Evolutionary conservation across 2,113 vertebrate genomes (phyloP).

Genomic region (Garra rufa): DNA sequence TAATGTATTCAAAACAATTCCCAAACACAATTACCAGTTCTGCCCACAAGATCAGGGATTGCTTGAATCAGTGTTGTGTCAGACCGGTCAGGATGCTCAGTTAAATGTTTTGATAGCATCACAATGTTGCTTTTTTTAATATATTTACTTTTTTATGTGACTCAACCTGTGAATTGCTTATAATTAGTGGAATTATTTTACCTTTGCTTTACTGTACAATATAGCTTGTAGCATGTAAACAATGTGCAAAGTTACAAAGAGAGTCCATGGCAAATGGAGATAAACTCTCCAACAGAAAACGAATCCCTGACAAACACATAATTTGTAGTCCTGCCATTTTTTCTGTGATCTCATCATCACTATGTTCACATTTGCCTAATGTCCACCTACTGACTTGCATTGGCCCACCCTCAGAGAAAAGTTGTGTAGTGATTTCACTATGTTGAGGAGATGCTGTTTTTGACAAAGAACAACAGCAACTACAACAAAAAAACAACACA

Average conservation of each 20-base stretch:
- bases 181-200: background rate
- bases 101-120: background rate
- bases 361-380: background rate
- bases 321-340: background rate
- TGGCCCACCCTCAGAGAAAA: background rate
- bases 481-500: too few relatives aligned
- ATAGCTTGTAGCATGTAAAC: background rate
- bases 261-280: background rate
- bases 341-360: too few relatives aligned
- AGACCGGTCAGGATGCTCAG: background rate
- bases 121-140: too few relatives aligned
- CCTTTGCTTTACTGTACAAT: background rate
- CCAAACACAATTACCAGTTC: too few relatives aligned
- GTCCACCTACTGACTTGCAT: background rate
- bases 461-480: too few relatives aligned
- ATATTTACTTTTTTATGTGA: too few relatives aligned
- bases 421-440: background rate
- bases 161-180: background rate
- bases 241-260: background rate
- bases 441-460: background rate
- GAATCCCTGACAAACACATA: background rate
- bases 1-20: too few relatives aligned
- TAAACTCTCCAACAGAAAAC: background rate
- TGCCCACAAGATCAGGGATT: background rate
- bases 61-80: background rate